Percentiles rank a stretch among this genome's conserved stretches.
phyloP scores from a whole-genome alignment of 1,140 invertebrate species.

The Armadillidium nasatum region DNA sequence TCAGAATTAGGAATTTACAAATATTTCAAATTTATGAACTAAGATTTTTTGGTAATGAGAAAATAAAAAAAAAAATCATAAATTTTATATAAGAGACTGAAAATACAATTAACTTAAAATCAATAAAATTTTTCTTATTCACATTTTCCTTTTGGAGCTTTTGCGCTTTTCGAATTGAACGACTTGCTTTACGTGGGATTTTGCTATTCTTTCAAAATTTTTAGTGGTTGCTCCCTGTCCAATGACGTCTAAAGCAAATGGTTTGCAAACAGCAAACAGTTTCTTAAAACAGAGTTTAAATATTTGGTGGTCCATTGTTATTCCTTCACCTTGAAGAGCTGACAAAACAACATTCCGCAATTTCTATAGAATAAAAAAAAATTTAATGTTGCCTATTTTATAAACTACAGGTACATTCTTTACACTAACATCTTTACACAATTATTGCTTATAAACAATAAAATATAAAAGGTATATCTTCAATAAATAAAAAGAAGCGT shows the following conservation, averaged over 20 bases:
- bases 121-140: no score
- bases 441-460: no score
- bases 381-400: not conserved
- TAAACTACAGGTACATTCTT: no score
- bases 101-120: no score
- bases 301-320: slow-evolving; percentile 37
- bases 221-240: slow-evolving; percentile 40
- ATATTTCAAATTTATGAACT: no score
- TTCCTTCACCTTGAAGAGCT: slow-evolving; percentile 35
- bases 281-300: slow-evolving; percentile 44
- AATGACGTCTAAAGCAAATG: slow-evolving; percentile 40
- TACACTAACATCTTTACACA: no score
- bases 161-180: slow-evolving; percentile 39
- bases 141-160: not conserved
- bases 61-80: no score
- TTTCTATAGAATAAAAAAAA: slow-evolving; percentile 26
- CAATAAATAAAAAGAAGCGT: no score
- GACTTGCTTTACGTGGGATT: slow-evolving; percentile 41
- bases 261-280: slow-evolving; percentile 38
- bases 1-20: no score
- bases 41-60: no score
- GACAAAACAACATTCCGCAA: slow-evolving; percentile 37
- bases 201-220: slow-evolving; percentile 41
- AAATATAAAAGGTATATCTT: no score
- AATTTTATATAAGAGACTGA: no score